These are phyloP conservation scores for Arizona elegans DNA, from an alignment of 2,113 vertebrate genomes.

Conservation along the genomic window DNA sequence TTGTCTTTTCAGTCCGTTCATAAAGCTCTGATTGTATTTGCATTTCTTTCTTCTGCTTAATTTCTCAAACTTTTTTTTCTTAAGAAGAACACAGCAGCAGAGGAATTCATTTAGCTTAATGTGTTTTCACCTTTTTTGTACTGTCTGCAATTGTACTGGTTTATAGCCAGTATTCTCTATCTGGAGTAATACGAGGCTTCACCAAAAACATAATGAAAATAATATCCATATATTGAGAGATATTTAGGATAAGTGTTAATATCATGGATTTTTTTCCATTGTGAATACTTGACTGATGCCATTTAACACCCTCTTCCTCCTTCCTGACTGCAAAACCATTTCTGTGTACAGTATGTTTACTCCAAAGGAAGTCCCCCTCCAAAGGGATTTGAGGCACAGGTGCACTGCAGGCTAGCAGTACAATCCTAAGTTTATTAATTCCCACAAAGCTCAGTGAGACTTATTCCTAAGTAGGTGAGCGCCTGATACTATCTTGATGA, in stretches of 20 bases:
- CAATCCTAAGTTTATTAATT: background rate
- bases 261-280: background rate
- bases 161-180: background rate
- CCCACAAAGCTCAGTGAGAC: background rate
- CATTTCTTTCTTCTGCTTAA: background rate
- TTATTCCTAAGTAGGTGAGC: background rate
- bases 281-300: background rate
- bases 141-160: background rate
- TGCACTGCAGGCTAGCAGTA: background rate
- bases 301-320: background rate
- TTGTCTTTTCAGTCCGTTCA: background rate
- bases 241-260: background rate
- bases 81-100: background rate
- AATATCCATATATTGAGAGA: background rate
- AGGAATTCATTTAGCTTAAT: background rate
- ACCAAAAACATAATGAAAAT: background rate
- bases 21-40: background rate
- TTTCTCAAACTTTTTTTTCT: background rate
- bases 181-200: background rate
- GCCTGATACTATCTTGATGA: background rate
- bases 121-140: background rate
- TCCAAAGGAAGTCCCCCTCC: background rate
- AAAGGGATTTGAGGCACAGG: background rate
- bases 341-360: background rate
- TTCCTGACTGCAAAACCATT: background rate